Conservation (phyloP, 2,888 invertebrate species). For the Erebia aethiops region DNA sequence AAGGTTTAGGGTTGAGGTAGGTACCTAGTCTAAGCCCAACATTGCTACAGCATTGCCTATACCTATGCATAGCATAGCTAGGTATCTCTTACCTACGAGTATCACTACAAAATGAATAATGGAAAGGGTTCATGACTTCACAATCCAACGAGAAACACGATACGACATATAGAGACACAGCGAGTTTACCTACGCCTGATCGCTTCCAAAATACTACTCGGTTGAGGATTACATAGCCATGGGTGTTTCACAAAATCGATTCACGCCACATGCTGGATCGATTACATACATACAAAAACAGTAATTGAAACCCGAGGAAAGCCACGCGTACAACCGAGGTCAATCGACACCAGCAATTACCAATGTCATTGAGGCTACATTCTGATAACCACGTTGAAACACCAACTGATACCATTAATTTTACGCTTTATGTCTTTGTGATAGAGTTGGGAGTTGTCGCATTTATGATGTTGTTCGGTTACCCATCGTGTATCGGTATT, state of each 20-base stretch:
- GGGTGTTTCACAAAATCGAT: conserved; percentile 1
- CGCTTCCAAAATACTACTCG: background rate
- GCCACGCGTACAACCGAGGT: conserved; percentile 18
- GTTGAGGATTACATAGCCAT: background rate
- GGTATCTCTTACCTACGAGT: too few species aligned
- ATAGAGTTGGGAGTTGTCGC: background rate
- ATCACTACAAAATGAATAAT: too few species aligned
- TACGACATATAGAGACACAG: background rate
- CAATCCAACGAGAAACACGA: too few species aligned
- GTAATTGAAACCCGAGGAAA: conserved; percentile 19
- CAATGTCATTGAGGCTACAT: conserved; percentile 17
- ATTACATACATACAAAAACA: conserved; percentile 17
- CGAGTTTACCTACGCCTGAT: background rate
- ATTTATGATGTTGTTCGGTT: background rate
- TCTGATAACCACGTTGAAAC: background rate
- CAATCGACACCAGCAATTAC: conserved; percentile 17
- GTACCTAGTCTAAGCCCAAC: too few species aligned
- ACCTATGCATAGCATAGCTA: too few species aligned
- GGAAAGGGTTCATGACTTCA: too few species aligned
- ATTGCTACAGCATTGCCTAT: too few species aligned
- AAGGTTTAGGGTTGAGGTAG: too few species aligned
- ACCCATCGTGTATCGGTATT: conserved; percentile 6
- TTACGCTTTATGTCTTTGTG: background rate
- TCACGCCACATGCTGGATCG: conserved; percentile 1
- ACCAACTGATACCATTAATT: background rate